Evolutionary conservation across 2,797 vertebrate species (phyloP).

Genomic region (Smutsia gigantea): DNA sequence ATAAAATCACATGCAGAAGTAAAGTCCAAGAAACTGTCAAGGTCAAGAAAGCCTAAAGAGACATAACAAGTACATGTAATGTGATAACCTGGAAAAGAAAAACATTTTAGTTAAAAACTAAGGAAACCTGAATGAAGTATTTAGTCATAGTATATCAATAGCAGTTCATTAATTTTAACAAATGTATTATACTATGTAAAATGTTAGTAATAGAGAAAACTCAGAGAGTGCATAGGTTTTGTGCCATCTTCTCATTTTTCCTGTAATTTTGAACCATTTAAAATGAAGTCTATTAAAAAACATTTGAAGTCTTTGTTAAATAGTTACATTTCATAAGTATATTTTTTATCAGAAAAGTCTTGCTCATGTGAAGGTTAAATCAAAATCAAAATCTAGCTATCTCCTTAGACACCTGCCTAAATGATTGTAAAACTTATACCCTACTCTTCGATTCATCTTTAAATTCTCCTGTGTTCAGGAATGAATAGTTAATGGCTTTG

Average conservation of each 20-base stretch:
- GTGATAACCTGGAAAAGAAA: neutral
- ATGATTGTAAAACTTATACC: neutral
- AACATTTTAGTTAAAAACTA: neutral
- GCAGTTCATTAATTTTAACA: neutral
- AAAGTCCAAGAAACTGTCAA: neutral
- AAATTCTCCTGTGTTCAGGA: constrained; percentile 28
- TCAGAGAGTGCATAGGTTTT: neutral
- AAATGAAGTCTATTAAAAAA: neutral
- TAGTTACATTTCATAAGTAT: neutral
- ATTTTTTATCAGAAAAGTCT: neutral
- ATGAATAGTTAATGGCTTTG: constrained; percentile 58
- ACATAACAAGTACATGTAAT: neutral
- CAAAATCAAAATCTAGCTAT: constrained; percentile 13
- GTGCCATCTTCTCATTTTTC: neutral
- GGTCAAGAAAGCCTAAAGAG: neutral
- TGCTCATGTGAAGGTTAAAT: neutral
- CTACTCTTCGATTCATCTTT: constrained; percentile 47
- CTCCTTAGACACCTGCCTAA: neutral
- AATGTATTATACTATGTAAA: neutral
- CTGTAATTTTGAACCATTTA: neutral
- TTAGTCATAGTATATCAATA: neutral
- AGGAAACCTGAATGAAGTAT: neutral
- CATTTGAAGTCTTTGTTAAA: constrained; percentile 16
- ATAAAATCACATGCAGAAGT: neutral
- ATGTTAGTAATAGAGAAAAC: neutral